phyloP scores from a whole-genome alignment of 1,140 invertebrate genomes.

The Platorchestia sp. region DNA sequence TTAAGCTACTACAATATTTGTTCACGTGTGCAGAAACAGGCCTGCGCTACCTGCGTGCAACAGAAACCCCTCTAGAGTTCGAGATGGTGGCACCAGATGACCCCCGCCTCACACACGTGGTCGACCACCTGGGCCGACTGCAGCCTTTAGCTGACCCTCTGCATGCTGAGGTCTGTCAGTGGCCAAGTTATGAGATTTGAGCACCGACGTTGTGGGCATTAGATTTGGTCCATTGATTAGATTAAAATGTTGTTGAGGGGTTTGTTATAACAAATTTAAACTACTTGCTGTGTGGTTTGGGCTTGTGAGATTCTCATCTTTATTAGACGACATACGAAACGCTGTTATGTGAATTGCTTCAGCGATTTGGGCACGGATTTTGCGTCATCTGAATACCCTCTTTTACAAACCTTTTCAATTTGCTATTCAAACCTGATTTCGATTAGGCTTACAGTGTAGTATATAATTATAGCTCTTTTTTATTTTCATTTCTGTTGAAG shows the following conservation, averaged over 20 bases:
- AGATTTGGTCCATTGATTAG: too few species aligned
- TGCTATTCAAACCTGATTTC: too few species aligned
- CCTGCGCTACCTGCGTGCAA: conserved; percentile 20
- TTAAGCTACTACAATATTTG: neutral
- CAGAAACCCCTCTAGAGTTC: conserved; percentile 6
- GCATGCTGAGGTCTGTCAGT: neutral
- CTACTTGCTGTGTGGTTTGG: neutral
- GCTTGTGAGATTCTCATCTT: neutral
- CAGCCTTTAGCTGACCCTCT: neutral
- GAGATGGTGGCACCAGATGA: conserved; percentile 33
- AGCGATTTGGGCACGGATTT: too few species aligned
- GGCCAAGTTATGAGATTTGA: neutral
- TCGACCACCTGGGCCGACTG: conserved; percentile 34
- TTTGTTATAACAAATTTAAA: neutral
- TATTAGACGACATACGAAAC: too few species aligned
- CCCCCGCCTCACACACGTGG: neutral
- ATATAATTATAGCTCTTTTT: too few species aligned
- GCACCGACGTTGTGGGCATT: too few species aligned
- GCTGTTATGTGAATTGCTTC: too few species aligned
- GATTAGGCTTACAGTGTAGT: too few species aligned
- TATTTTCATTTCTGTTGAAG: too few species aligned
- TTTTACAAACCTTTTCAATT: too few species aligned
- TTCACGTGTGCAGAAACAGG: neutral
- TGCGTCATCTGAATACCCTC: too few species aligned
- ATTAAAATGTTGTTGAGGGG: too few species aligned